Percentiles rank a stretch among this genome's conserved stretches.
phyloP scores from a whole-genome alignment of 37 sponge, comb jelly and placozoan species.

The Hormiphora californensis region DNA sequence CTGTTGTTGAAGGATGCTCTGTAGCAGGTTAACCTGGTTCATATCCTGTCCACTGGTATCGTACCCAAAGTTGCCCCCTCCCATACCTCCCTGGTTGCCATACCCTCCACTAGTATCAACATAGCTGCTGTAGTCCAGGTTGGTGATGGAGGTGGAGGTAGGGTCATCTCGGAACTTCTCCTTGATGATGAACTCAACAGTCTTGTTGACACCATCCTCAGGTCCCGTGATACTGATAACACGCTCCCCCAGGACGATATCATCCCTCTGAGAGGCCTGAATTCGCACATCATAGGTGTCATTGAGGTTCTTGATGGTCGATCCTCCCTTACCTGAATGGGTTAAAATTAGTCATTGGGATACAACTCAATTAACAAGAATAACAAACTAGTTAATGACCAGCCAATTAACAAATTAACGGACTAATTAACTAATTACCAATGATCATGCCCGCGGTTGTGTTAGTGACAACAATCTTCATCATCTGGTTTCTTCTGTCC shows the following conservation, averaged over 20 bases:
- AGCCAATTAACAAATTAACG: too few relatives aligned
- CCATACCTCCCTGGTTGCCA: not conserved
- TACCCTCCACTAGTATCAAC: not conserved
- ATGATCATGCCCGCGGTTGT: conserved; percentile 24
- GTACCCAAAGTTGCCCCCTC: not conserved
- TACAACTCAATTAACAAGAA: too few relatives aligned
- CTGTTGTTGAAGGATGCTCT: conserved; percentile 1
- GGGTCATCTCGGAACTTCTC: conserved; percentile 39
- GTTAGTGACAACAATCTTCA: conserved; percentile 22
- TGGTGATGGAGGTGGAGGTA: conserved; percentile 51
- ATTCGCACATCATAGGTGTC: conserved; percentile 28
- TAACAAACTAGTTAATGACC: too few relatives aligned
- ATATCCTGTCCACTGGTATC: conserved; percentile 22
- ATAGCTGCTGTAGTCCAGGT: conserved; percentile 32
- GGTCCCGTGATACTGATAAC: conserved; percentile 1
- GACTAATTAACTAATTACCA: too few relatives aligned
- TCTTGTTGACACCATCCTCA: conserved; percentile 14
- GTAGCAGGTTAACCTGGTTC: conserved; percentile 25
- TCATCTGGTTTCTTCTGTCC: not conserved
- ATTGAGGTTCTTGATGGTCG: conserved; percentile 8
- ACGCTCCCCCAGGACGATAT: conserved; percentile 7
- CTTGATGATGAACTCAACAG: conserved; percentile 29
- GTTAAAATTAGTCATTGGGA: too few relatives aligned
- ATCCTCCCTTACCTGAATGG: conserved; percentile 28
- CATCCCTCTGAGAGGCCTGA: conserved; percentile 42